Evolutionary conservation across 2,888 invertebrate species (phyloP), one percentile per base, ranked within the genome.

Genomic region (Xestia xanthographa): DNA sequence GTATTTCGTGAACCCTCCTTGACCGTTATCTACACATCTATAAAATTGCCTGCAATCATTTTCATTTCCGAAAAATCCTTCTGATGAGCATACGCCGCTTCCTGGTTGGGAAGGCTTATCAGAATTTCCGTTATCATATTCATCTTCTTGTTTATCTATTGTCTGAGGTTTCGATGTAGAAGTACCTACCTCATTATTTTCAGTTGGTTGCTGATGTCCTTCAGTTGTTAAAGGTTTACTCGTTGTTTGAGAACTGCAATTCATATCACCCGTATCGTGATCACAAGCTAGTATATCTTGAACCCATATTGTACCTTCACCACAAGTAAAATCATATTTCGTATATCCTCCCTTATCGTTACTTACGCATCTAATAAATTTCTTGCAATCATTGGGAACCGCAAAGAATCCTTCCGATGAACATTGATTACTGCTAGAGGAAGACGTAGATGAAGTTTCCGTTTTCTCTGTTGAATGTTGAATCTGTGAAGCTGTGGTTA

Each of bases 321-420:
- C 97, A 87, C 98, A 98, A 71, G 95, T 92, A 87, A 97, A 98
- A 68, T 97, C 97, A 87, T 97, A 97, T 88, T 96, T 97, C 1
- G 93, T 96, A 75, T 92, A 96, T 34, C 94, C 95, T 45, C 95
- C 95, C 29, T 95, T 92, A 1, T 95, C 97, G 76, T 96, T 95
- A 68, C 93, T 92, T 0, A 97, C 97, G 90, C 98, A 98, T 77
- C 98, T 97, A 91, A 98, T 98, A 94, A 98, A 98, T 90, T 98
- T 98, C 71, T 96, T 97, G 88, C 98, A 98, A 90, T 98, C 97
- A 72, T 95, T 94, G 34, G 97, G 95, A 93, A 98, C 97, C 41
- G 97, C 97, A 91, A 97, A 97, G 92, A 98, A 98, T 77, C 98
- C 98, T 92, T 98, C 98, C 83, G 94, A 93, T 38, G 92, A 93